phyloP scores from a whole-genome alignment of 2,888 invertebrate species.

The Ennomos quercinarius region DNA sequence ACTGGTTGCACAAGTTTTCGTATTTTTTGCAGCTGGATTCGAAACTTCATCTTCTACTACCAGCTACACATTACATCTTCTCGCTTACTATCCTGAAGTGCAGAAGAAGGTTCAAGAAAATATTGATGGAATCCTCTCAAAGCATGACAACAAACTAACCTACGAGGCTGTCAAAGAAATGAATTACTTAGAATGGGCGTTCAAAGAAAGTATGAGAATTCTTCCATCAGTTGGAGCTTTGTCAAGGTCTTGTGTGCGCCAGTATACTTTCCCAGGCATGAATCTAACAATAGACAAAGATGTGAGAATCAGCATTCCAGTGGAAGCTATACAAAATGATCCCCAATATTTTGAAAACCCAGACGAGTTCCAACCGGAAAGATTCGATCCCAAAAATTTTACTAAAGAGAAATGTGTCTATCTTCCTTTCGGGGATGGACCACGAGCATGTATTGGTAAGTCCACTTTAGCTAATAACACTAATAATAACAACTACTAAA shows the following conservation, averaged over 20 bases:
- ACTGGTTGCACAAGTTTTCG: too few species aligned
- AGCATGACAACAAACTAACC: slow-evolving; percentile 57
- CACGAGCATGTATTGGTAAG: too few species aligned
- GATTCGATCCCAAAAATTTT: slow-evolving; percentile 46
- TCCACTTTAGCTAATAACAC: too few species aligned
- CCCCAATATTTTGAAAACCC: slow-evolving; percentile 61
- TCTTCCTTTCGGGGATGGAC: too few species aligned
- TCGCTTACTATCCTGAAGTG: too few species aligned
- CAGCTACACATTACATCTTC: too few species aligned
- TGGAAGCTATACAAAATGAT: slow-evolving; percentile 64
- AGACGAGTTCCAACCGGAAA: slow-evolving; percentile 53
- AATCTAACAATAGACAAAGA: slow-evolving; percentile 58
- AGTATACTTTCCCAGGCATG: slow-evolving; percentile 50
- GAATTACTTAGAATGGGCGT: slow-evolving; percentile 43
- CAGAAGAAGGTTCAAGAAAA: too few species aligned
- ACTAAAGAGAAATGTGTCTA: too few species aligned
- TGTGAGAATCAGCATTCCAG: slow-evolving; percentile 59
- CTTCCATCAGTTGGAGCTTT: slow-evolving; percentile 58
- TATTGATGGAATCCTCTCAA: slow-evolving; percentile 57
- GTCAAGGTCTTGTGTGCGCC: slow-evolving; percentile 51
- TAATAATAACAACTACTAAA: too few species aligned
- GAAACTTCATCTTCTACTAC: too few species aligned
- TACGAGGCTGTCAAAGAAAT: slow-evolving; percentile 63
- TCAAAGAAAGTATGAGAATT: slow-evolving; percentile 61
- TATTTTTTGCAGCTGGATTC: too few species aligned